A percentile compares a stretch with the other conserved stretches of the same genome.
Conservation (phyloP, 2,888 invertebrate species). For the Teleogryllus oceanicus region DNA sequence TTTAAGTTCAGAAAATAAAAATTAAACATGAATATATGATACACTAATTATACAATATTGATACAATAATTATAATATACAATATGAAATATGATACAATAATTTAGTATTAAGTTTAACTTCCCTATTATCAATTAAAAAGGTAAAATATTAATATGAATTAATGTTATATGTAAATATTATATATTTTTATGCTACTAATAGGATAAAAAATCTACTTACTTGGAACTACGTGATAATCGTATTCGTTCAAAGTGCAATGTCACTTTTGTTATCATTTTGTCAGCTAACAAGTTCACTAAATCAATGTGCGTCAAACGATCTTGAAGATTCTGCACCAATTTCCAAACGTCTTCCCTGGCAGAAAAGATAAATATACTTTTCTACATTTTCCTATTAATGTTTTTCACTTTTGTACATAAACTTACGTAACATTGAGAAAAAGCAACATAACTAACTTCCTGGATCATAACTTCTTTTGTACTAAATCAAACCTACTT, state of each 20-base stretch:
- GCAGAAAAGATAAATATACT: slow-evolving; percentile 28
- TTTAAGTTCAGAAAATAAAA: not conserved
- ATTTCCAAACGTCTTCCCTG: slow-evolving; percentile 71
- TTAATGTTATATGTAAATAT: not conserved
- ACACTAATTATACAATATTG: too few relatives aligned
- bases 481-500: too few relatives aligned
- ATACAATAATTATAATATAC: too few relatives aligned
- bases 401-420: too few relatives aligned
- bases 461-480: too few relatives aligned
- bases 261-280: slow-evolving; percentile 75
- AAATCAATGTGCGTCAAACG: slow-evolving; percentile 72
- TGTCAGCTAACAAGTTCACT: slow-evolving; percentile 76
- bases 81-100: too few relatives aligned
- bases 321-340: slow-evolving; percentile 70
- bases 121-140: too few relatives aligned
- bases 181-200: not conserved
- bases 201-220: slow-evolving; percentile 47
- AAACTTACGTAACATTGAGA: not conserved
- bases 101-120: too few relatives aligned
- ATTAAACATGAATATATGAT: not conserved
- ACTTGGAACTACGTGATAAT: slow-evolving; percentile 71
- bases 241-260: slow-evolving; percentile 82
- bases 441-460: slow-evolving; percentile 11
- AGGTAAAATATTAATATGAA: not conserved
- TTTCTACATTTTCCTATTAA: too few relatives aligned